Evolutionary conservation across 2,113 vertebrate species (phyloP).

Genomic region (Apeltes quadracus): DNA sequence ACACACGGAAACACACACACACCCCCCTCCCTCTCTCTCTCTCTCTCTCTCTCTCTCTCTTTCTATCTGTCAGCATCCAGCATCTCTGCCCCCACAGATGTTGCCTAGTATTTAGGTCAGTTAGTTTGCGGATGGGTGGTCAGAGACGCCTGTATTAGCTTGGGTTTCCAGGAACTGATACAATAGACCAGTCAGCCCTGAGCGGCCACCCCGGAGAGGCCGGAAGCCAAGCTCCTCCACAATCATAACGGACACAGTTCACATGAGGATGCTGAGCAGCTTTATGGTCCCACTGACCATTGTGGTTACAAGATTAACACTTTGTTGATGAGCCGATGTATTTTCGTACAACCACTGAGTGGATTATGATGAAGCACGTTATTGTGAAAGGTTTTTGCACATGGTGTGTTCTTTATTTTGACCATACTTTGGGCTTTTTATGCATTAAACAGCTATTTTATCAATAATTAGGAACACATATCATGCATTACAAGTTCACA

Average conservation of each 20-base stretch:
- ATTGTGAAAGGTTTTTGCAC: not conserved
- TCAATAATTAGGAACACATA: not conserved
- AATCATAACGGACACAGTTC: conserved; percentile 68
- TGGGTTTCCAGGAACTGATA: conserved; percentile 69
- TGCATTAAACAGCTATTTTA: not conserved
- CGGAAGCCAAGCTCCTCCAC: conserved; percentile 61
- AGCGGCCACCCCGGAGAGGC: conserved; percentile 58
- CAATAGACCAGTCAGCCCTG: conserved; percentile 63
- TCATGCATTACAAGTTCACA: not conserved
- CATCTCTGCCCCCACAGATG: conserved; percentile 71
- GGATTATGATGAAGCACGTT: not conserved
- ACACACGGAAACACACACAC: not conserved
- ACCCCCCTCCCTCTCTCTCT: too few relatives aligned
- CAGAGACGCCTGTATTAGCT: conserved; percentile 62
- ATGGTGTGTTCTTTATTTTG: not conserved
- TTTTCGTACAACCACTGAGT: not conserved
- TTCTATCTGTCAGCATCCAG: conserved; percentile 41
- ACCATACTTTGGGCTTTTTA: not conserved
- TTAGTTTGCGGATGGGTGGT: conserved; percentile 76
- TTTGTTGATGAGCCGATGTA: not conserved
- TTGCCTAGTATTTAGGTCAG: conserved; percentile 77
- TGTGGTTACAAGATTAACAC: conserved; percentile 30
- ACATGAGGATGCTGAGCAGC: conserved; percentile 57
- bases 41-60: not conserved
- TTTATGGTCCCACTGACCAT: conserved; percentile 43